Conservation (phyloP, 2,113 vertebrate genomes). For the Bombycilla garrulus region DNA sequence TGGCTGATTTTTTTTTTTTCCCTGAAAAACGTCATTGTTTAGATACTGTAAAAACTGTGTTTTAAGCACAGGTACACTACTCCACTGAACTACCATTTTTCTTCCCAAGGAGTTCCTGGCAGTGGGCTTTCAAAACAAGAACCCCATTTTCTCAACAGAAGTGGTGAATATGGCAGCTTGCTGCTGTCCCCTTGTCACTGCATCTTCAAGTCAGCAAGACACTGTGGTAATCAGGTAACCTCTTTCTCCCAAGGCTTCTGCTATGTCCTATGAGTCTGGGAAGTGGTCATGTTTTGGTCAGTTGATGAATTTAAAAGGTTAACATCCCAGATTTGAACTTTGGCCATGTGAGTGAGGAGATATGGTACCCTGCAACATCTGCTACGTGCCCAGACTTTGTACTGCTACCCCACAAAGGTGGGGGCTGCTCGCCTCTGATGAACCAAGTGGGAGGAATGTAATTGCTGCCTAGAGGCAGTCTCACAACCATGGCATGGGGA, state of each 20-base stretch:
- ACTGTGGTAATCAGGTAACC: neutral
- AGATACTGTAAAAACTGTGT: no score
- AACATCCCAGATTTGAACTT: neutral
- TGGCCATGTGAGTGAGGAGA: neutral
- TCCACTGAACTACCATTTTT: neutral
- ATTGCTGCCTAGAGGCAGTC: neutral
- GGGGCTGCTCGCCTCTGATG: neutral
- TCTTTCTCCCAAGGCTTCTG: neutral
- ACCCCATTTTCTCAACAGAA: neutral
- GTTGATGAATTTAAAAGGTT: neutral
- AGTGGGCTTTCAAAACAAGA: neutral
- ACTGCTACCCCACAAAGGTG: neutral
- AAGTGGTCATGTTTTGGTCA: neutral
- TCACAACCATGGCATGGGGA: neutral
- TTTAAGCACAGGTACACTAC: neutral
- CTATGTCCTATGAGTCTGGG: neutral
- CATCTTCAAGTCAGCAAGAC: neutral
- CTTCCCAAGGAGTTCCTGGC: neutral
- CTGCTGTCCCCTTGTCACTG: neutral
- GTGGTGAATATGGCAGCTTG: neutral
- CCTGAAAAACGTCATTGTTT: neutral
- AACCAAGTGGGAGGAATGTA: neutral
- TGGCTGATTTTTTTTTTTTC: neutral
- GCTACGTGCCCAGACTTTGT: neutral
- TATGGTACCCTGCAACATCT: neutral